These are phyloP conservation scores for Myripristis murdjan DNA, from an alignment of 2,797 vertebrate species.

Conservation along the genomic window DNA sequence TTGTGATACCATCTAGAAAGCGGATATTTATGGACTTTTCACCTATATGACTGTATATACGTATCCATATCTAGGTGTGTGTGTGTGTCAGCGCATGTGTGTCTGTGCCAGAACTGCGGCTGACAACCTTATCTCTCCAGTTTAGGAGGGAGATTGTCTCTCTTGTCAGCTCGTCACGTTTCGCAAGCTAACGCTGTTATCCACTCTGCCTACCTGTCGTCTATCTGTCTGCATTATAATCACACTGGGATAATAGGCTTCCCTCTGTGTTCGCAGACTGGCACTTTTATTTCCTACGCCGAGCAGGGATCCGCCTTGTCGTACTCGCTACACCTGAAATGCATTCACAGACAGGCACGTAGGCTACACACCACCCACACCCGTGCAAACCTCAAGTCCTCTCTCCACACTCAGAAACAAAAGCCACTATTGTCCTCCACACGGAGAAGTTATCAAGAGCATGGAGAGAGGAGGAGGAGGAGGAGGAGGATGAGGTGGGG, in stretches of 20 bases:
- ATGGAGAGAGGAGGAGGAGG: slow-evolving; percentile 37
- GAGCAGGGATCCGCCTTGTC: slow-evolving; percentile 48
- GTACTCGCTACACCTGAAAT: slow-evolving; percentile 65
- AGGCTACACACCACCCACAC: slow-evolving; percentile 57
- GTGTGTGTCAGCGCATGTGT: no score
- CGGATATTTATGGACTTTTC: slow-evolving; percentile 47
- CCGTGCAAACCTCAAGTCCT: slow-evolving; percentile 64
- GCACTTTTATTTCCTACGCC: slow-evolving; percentile 75
- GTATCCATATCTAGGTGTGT: slow-evolving; percentile 19
- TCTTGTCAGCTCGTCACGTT: slow-evolving; percentile 79
- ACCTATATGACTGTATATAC: slow-evolving; percentile 51
- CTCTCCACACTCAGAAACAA: slow-evolving; percentile 73
- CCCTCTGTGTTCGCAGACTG: slow-evolving; percentile 66
- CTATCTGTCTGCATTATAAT: slow-evolving; percentile 83
- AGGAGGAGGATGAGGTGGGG: no score
- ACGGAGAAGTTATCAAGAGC: slow-evolving; percentile 81
- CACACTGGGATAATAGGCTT: slow-evolving; percentile 77
- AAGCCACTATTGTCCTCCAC: slow-evolving; percentile 79
- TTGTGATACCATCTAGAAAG: slow-evolving; percentile 60
- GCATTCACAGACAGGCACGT: slow-evolving; percentile 61
- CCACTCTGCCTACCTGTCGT: slow-evolving; percentile 82
- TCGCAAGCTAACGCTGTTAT: slow-evolving; percentile 78
- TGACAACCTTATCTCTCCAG: slow-evolving; percentile 78
- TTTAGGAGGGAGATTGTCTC: slow-evolving; percentile 81
- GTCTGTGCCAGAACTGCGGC: slow-evolving; percentile 57